These are phyloP conservation scores for Anguilla obscura DNA, from an alignment of 2,797 vertebrate species.

Conservation along the genomic window DNA sequence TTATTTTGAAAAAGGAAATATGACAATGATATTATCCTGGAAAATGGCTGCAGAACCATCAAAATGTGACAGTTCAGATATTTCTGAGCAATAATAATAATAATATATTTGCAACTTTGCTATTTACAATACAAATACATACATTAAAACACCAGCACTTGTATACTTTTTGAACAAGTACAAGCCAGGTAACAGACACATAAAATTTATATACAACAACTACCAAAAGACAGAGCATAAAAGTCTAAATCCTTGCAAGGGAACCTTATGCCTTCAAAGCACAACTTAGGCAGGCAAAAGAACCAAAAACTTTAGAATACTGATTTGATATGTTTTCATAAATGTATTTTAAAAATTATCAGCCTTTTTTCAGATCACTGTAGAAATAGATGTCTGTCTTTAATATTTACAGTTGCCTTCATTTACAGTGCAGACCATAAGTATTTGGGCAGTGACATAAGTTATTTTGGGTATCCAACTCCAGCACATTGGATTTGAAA, in stretches of 20 bases:
- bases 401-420: no score
- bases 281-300: not conserved
- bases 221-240: not conserved
- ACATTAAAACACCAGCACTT: not conserved
- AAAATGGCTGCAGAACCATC: not conserved
- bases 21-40: not conserved
- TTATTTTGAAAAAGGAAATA: constrained; percentile 2
- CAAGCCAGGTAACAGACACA: not conserved
- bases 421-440: no score
- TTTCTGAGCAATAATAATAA: not conserved
- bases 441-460: no score
- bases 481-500: no score
- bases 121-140: not conserved
- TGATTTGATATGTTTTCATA: not conserved
- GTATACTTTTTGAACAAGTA: not conserved
- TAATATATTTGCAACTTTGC: not conserved
- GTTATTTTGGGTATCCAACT: no score
- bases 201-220: not conserved
- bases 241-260: not conserved
- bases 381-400: no score
- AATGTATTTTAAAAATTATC: not conserved
- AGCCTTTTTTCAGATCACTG: no score
- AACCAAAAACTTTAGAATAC: not conserved
- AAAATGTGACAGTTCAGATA: not conserved
- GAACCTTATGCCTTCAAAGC: not conserved